A percentile compares a stretch with the other conserved stretches of the same genome.
Evolutionary conservation across 2,113 vertebrate genomes (phyloP).

Genomic region (Cairina moschata): DNA sequence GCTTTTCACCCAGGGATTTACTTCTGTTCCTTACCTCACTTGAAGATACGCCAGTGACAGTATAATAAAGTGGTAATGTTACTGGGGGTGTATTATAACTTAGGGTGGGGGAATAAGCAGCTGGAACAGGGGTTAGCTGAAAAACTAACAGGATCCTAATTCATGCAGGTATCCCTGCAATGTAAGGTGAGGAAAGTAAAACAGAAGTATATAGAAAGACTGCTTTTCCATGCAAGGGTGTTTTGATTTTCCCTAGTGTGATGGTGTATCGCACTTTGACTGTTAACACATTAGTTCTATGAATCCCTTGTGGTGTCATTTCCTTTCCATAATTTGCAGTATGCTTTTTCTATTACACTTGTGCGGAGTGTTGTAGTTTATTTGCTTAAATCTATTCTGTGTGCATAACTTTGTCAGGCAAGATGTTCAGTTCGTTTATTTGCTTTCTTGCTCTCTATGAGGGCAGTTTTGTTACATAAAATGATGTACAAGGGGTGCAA

Average conservation of each 20-base stretch:
- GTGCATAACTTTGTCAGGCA: conserved; percentile 12
- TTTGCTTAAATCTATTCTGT: conserved; percentile 34
- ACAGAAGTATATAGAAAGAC: neutral
- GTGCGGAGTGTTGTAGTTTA: conserved; percentile 14
- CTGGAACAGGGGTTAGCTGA: neutral
- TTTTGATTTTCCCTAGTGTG: neutral
- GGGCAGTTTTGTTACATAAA: conserved; percentile 34
- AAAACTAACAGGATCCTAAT: neutral
- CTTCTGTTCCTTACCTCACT: neutral
- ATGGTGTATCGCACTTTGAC: neutral
- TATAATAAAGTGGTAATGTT: neutral
- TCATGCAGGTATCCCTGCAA: neutral
- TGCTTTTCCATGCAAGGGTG: neutral
- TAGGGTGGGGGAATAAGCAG: neutral
- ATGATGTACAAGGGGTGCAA: neutral
- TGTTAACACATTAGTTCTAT: conserved; percentile 18
- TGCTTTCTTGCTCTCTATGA: conserved; percentile 34
- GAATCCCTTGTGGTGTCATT: conserved; percentile 6
- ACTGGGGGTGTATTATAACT: neutral
- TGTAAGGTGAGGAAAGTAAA: neutral
- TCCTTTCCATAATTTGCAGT: neutral
- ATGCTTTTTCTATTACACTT: conserved; percentile 44
- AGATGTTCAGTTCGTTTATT: conserved; percentile 10
- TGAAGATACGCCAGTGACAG: neutral
- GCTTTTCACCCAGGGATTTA: neutral